Evolutionary conservation across 1,140 invertebrate species (phyloP), one percentile per base, ranked within the genome.

Genomic region (Nasonia longicornis): DNA sequence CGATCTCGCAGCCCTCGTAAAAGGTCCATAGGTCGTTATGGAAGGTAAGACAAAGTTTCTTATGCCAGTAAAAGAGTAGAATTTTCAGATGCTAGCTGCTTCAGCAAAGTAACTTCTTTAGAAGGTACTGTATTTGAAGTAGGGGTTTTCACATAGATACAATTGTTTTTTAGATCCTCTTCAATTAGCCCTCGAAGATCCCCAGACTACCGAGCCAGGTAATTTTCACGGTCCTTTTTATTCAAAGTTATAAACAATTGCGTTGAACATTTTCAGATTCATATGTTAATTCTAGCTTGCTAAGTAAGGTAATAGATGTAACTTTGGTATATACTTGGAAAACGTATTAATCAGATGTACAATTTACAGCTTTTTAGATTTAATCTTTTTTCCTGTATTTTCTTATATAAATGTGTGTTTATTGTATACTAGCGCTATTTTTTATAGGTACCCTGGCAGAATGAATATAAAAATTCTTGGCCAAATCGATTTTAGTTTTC

Each of bases 41-140:
- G 86, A 77, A 91, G 89, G 90, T 91, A 90, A 88, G 88, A 80
- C 22, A 52, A 11, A 16, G 20, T 52, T 67, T 69, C 16, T 48
- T 76, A 42, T 29, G 38, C 45, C 58, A 58, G n/a, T 20, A n/a
- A 7, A 58, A n/a, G 16, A 31, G 12, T 52, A 74, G 20, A 48
- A 1, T 79, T 80, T 80, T 80, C 63, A 80, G 71, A 67, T 64
- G 26, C 58, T 66, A 79, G 22, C 35, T 45, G 31, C 66, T 12
- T 79, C 29, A 31, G 7, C 38, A 75, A 64, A 20, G 52, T 11
- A 42, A 71, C 20, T 72, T 35, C 2, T 16, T 29, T 38, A 16
- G 58, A 71, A 78, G 26, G 45, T 58, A 58, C 52, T n/a, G 52
- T 58, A 71, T n/a, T 63, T 38, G 67, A 52, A 52, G 22, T 42